Percentiles rank a stretch among this genome's conserved stretches.
Evolutionary conservation across 2,797 vertebrate species (phyloP).

Genomic region (Onychomys leucogaster): DNA sequence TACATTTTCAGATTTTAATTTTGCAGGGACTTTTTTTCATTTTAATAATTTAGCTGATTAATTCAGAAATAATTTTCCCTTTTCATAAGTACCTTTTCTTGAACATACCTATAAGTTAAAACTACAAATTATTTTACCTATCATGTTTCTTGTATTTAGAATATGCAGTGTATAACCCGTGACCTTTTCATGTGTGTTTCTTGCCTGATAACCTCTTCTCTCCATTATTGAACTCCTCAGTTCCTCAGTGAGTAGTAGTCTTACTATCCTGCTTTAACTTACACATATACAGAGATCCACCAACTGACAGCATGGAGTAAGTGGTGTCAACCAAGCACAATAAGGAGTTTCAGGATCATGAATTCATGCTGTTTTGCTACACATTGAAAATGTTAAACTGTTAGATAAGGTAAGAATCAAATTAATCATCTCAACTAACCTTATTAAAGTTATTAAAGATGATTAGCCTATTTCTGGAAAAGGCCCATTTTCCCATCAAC

Average conservation of each 20-base stretch:
- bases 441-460: conserved; percentile 51
- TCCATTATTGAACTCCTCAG: neutral
- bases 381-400: conserved; percentile 17
- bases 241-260: neutral
- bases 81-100: neutral
- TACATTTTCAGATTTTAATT: neutral
- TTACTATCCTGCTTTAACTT: neutral
- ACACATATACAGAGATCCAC: neutral
- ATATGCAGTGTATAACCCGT: neutral
- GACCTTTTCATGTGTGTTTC: neutral
- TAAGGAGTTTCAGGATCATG: neutral
- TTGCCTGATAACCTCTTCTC: neutral
- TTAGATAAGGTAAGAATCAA: conserved; percentile 39
- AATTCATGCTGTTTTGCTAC: neutral
- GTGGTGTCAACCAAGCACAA: neutral
- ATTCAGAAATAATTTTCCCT: neutral
- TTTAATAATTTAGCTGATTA: neutral
- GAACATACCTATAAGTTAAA: neutral
- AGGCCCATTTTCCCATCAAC: neutral
- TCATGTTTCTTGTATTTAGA: neutral
- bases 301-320: neutral
- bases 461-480: conserved; percentile 50
- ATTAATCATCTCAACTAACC: neutral
- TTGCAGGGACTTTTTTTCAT: neutral
- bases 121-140: neutral